Evolutionary conservation across 1,140 invertebrate species (phyloP).

Genomic region (Apolygus lucorum): DNA sequence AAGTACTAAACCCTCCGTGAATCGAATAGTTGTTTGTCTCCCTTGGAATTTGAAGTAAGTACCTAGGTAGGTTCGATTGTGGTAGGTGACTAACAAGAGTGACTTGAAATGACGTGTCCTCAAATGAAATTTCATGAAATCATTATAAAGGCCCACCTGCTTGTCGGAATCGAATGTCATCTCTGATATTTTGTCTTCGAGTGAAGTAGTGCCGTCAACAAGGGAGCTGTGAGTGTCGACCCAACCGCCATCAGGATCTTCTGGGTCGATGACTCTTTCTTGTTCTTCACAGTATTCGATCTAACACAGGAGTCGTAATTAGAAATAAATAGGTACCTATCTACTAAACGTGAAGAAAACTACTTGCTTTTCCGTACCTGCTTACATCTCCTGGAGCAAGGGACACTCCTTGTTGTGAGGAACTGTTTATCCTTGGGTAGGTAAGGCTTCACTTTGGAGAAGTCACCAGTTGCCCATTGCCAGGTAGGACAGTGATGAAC

Average conservation of each 20-base stretch:
- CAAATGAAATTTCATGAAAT: no score
- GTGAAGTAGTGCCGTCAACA: slow-evolving; percentile 39
- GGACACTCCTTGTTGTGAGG: slow-evolving; percentile 91
- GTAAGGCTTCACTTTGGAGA: slow-evolving; percentile 74
- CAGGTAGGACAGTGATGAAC: slow-evolving; percentile 99
- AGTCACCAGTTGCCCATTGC: slow-evolving; percentile 93
- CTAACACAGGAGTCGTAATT: slow-evolving; percentile 43
- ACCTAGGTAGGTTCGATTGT: not conserved
- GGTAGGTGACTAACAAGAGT: not conserved
- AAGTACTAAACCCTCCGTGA: no score
- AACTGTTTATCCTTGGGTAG: slow-evolving; percentile 95
- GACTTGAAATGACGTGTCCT: not conserved
- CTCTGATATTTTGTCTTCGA: slow-evolving; percentile 66
- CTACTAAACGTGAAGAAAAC: no score
- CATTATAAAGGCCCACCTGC: slow-evolving; percentile 24
- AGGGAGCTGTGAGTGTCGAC: slow-evolving; percentile 90
- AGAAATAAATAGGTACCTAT: no score
- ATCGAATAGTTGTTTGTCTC: no score
- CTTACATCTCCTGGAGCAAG: slow-evolving; percentile 86
- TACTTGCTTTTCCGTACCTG: slow-evolving; percentile 62
- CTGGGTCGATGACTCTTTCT: slow-evolving; percentile 80
- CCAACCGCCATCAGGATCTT: slow-evolving; percentile 91
- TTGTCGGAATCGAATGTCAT: slow-evolving; percentile 49
- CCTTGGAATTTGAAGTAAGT: no score
- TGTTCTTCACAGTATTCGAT: slow-evolving; percentile 85